Evolutionary conservation across 2,113 vertebrate species (phyloP).

Genomic region (Oreocharis arfaki): DNA sequence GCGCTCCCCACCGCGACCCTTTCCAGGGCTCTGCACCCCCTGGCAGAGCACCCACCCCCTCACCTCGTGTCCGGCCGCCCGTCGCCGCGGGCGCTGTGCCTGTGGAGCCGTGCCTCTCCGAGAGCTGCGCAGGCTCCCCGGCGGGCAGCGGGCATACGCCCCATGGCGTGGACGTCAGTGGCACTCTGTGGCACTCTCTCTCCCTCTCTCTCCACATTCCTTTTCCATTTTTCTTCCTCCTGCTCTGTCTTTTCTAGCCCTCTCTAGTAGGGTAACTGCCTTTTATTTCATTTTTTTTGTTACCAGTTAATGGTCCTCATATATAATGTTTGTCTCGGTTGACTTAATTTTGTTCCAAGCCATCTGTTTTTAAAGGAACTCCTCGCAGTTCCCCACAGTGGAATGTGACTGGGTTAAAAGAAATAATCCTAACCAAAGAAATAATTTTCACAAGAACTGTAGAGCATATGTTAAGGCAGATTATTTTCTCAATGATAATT

Average conservation of each 20-base stretch:
- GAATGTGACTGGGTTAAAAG: rapidly evolving
- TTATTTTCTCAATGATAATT: neutral
- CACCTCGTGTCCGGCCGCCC: neutral
- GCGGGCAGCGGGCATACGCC: neutral
- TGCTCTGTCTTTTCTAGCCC: neutral
- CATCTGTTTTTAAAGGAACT: neutral
- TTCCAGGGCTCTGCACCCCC: too few species aligned
- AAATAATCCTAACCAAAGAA: neutral
- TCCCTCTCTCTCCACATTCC: rapidly evolving
- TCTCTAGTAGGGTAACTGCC: neutral
- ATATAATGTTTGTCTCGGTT: neutral
- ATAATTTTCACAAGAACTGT: neutral
- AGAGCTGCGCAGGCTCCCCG: neutral
- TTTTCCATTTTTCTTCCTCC: neutral
- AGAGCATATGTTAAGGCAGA: neutral
- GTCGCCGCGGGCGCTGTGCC: neutral
- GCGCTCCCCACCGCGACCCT: neutral
- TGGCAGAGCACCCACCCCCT: neutral
- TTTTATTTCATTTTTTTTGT: neutral
- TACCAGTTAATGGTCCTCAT: neutral
- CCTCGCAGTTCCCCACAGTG: neutral
- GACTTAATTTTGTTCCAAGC: neutral
- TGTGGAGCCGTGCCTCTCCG: neutral
- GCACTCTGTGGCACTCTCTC: neutral
- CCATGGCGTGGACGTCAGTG: rapidly evolving